Evolutionary conservation across 2,797 vertebrate species (phyloP).

Genomic region (Syngnathus acus): DNA sequence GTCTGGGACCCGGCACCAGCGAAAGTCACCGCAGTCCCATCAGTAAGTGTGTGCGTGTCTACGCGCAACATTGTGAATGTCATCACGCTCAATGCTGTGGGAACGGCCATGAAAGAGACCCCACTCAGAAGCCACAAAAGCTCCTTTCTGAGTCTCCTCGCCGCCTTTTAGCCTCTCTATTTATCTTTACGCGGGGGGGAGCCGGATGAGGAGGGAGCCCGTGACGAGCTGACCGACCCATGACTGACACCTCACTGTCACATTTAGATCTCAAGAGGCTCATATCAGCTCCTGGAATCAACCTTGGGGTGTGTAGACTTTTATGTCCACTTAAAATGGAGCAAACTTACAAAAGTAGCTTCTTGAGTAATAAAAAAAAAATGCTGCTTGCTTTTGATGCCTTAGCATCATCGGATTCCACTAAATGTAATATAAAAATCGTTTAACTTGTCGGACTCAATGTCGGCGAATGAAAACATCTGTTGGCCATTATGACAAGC

Average conservation of each 20-base stretch:
- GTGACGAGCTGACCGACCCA: background rate
- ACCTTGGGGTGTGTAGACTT: too few species aligned
- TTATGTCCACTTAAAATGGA: too few species aligned
- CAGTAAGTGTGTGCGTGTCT: slow-evolving; percentile 35
- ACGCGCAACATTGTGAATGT: slow-evolving; percentile 64
- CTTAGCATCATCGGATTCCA: background rate
- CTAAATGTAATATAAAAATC: too few species aligned
- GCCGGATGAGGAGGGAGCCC: slow-evolving; percentile 58
- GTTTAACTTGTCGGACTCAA: background rate
- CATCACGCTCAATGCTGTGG: slow-evolving; percentile 66
- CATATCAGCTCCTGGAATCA: background rate
- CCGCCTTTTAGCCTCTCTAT: slow-evolving; percentile 72
- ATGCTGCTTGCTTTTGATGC: background rate
- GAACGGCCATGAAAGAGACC: slow-evolving; percentile 75
- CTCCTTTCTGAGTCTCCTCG: slow-evolving; percentile 69
- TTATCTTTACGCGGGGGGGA: slow-evolving; percentile 64
- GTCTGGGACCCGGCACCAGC: slow-evolving; percentile 79
- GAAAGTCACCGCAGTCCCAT: slow-evolving; percentile 77
- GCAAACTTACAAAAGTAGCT: too few species aligned
- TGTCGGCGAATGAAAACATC: background rate
- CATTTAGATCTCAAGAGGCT: background rate
- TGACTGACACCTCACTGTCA: slow-evolving; percentile 31
- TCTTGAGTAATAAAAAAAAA: background rate
- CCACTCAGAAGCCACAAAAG: slow-evolving; percentile 72
- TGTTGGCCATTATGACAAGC: background rate